Evolutionary conservation across 2,888 invertebrate species (phyloP), one percentile per base, ranked within the genome.

Genomic region (Callimorpha dominula): DNA sequence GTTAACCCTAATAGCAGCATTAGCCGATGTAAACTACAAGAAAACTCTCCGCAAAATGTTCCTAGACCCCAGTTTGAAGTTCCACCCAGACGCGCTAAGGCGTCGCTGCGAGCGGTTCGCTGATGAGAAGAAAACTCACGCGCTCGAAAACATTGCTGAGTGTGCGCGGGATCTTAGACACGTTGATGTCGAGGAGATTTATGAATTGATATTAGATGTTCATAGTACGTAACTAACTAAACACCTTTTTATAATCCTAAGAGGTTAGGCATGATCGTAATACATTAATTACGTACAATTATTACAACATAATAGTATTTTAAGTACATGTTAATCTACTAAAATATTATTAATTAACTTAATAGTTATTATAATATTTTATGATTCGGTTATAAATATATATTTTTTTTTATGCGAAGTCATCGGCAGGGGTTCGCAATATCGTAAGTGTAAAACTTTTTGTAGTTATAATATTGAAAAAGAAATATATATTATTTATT

Each of bases 1-100:
- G 93, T 79, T 96, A 0, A 93, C 95, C 0, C 85, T 96, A 68
- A 93, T 96, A 85, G 89, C 94, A 0, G 96, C 96, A 0, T 81
- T 96, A 77, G 96, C 96, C 1, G 96, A 96, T 73, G 94, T 95
- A 1, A 96, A 96, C 7, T 93, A 94, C 85, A 93, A 91, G 81
- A 96, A 95, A 80, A 93, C 95, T 0, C 88, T 97, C 0, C 93
- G 94, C 72, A 96, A 95, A 76, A 81, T 95, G 57, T 85, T 96
- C 72, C 86, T 95, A 7, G 97, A 96, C 81, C 96, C 97, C 0
- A 89, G 93, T 0, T 93, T 96, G 14, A 93, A 93, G 73, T 89
- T 96, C 73, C 96, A 96, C 71, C 92, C 96, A 0, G 96, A 96
- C 20, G 92, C 95, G 14, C 80, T 97, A 7, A 66, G 95, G 17